These are phyloP conservation scores for Centruroides sculpturatus DNA, from an alignment of 1,140 invertebrate genomes.

Conservation along the genomic window DNA sequence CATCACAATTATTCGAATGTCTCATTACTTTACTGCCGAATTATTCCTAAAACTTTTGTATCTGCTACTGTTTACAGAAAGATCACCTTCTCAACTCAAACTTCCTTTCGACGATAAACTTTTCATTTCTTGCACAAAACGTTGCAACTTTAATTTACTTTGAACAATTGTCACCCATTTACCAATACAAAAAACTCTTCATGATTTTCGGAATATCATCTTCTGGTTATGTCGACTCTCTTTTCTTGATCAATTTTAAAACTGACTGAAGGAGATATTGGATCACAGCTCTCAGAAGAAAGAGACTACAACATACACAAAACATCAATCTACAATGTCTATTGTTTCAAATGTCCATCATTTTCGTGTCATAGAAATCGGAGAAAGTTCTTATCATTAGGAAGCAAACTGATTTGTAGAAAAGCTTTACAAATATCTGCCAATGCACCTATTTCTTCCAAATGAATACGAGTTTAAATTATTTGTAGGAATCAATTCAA, in stretches of 20 bases:
- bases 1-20: slow-evolving; percentile 1
- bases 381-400: too few relatives aligned
- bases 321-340: too few relatives aligned
- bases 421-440: slow-evolving; percentile 16
- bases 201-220: background rate
- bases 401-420: slow-evolving; percentile 4
- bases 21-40: background rate
- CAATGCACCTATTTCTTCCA: background rate
- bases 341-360: too few relatives aligned
- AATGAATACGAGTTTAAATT: slow-evolving; percentile 19
- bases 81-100: background rate
- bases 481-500: slow-evolving; percentile 14
- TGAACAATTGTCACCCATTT: background rate
- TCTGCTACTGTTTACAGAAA: background rate
- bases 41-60: slow-evolving; percentile 1
- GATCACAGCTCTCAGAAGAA: too few relatives aligned
- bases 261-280: too few relatives aligned
- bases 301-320: too few relatives aligned
- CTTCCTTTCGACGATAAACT: background rate
- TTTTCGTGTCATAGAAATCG: too few relatives aligned
- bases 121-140: background rate
- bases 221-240: background rate
- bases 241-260: too few relatives aligned
- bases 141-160: background rate
- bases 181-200: background rate